Base-by-base conservation (phyloP, 2,113 vertebrate species). In the Barbus barbus region DNA sequence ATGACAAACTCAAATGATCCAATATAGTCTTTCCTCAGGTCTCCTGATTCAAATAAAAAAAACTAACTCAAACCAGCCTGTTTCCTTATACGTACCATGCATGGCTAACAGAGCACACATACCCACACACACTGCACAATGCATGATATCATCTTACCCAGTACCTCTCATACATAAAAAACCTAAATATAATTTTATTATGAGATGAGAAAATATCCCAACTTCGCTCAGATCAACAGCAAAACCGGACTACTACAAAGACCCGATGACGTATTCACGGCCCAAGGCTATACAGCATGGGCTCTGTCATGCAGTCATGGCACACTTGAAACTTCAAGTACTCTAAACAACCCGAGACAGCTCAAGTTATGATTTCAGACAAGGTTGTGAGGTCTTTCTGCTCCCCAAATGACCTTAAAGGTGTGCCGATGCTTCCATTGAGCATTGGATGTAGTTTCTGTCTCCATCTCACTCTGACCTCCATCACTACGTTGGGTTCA, bases 271-370 rank as follows among this genome's bases (percentile, higher is more conserved):
- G 83, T 74, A 58, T 79, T 87, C 36, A 11, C 53, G 24, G 4
- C 65, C 20, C 36, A 3, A 75, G 65, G 41, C 13, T 48, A 44
- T 73, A 31, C n/a, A 48, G 44, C 26, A 46, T 33, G 48, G 63
- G 46, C 80, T 51, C 77, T 72, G 71, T 74, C 9, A 81, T 44
- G 18, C 63, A 46, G 41, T 85, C 60, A 84, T 88, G 85, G 71
- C 84, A 87, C 81, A 38, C 83, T 79, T 38, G 18, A 65, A 78
- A 72, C 56, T 83, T 85, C 85, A 88, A 83, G 85, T 83, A 85
- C 61, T 80, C 69, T 36, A 53, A 65, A 79, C 41, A 58, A 51
- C 69, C 65, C 72, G 22, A 61, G 16, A 84, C 53, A 12, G 36
- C 56, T 63, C 81, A 58, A 46, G 46, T 63, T 63, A 6, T 51